These are phyloP conservation scores for Oscheius sp. DNA, from an alignment of 2,888 invertebrate species.

Conservation along the genomic window DNA sequence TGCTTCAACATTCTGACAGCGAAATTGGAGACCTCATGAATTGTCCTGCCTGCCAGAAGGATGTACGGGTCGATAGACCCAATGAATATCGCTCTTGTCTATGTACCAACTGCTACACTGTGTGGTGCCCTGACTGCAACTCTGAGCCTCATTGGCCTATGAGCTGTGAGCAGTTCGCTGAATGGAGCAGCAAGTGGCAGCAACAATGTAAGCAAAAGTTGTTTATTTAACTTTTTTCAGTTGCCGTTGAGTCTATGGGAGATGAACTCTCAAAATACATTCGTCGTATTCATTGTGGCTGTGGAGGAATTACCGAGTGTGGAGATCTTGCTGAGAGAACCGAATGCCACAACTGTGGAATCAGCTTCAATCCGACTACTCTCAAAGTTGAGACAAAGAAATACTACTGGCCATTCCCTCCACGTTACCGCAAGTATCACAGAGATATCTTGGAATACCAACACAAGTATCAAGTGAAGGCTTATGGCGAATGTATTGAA, in stretches of 20 bases:
- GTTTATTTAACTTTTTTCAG: not conserved
- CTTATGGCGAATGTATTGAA: not conserved
- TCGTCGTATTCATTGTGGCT: conserved; percentile 21
- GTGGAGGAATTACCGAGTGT: conserved; percentile 29
- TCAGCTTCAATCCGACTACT: conserved; percentile 41
- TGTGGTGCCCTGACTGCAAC: conserved; percentile 53
- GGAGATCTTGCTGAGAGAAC: conserved; percentile 30
- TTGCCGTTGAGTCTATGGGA: conserved; percentile 1
- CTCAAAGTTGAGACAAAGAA: conserved; percentile 32
- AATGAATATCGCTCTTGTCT: conserved; percentile 30
- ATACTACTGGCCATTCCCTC: conserved; percentile 29
- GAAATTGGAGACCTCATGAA: conserved; percentile 38
- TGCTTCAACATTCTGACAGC: conserved; percentile 17
- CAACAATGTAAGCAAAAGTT: conserved; percentile 35
- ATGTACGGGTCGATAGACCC: conserved; percentile 35
- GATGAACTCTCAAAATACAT: not conserved
- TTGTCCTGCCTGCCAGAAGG: conserved; percentile 48
- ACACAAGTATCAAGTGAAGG: conserved; percentile 4
- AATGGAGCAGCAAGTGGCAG: conserved; percentile 51
- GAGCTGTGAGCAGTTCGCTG: conserved; percentile 41
- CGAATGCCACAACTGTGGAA: conserved; percentile 43
- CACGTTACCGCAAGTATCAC: conserved; percentile 19
- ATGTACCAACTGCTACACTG: conserved; percentile 45
- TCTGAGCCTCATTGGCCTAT: conserved; percentile 59
- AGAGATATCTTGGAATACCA: not conserved